These are phyloP conservation scores for Drosophila kanekoi DNA, from an alignment of 2,888 invertebrate species.

Conservation along the genomic window DNA sequence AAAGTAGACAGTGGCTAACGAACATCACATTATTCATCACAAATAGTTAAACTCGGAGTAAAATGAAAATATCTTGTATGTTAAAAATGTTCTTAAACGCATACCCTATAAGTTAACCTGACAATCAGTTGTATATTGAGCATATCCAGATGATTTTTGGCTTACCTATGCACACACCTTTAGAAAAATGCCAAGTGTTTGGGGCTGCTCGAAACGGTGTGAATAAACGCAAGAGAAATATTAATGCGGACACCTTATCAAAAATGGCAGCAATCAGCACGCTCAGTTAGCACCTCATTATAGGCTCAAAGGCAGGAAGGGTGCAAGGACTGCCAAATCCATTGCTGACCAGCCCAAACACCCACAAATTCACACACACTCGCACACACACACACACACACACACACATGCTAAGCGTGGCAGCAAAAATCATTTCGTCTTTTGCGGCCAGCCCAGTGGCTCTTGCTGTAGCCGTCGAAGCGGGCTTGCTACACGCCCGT, in stretches of 20 bases:
- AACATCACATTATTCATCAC: too few species aligned
- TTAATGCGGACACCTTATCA: constrained; percentile 77
- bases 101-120: not conserved
- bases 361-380: constrained; percentile 1
- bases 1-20: too few species aligned
- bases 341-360: constrained; percentile 18
- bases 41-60: too few species aligned
- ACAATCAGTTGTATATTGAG: not conserved
- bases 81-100: too few species aligned
- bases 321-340: constrained; percentile 20
- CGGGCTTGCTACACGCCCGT: constrained; percentile 32
- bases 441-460: constrained; percentile 7
- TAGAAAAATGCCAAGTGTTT: constrained; percentile 15
- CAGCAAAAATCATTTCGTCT: constrained; percentile 44
- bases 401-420: constrained; percentile 45
- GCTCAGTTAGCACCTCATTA: constrained; percentile 78
- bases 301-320: constrained; percentile 10
- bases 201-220: constrained; percentile 43
- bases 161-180: constrained; percentile 26
- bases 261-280: constrained; percentile 81
- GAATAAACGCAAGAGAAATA: constrained; percentile 67
- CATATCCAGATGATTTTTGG: not conserved
- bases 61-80: too few species aligned
- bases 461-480: constrained; percentile 1
- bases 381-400: constrained; percentile 12